A percentile compares a stretch with the other conserved stretches of the same genome.
These are phyloP conservation scores for Cynodonichthys magdalenae DNA, from an alignment of 2,797 vertebrate species.

Conservation along the genomic window DNA sequence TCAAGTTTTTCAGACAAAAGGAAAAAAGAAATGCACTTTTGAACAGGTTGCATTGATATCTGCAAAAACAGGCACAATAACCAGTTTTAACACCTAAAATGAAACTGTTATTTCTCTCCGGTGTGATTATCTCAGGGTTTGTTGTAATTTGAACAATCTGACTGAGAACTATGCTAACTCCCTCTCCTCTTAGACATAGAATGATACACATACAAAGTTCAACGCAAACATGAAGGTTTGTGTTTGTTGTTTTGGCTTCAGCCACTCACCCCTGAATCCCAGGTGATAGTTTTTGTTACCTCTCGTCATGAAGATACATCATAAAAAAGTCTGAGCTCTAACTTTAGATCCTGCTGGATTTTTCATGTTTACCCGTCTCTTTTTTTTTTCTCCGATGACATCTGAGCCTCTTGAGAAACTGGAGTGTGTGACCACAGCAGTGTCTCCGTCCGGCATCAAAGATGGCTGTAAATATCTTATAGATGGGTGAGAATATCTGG, in stretches of 20 bases:
- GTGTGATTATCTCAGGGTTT: too few relatives aligned
- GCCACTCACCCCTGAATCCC: constrained; percentile 50
- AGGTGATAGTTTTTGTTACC: constrained; percentile 76
- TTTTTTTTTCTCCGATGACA: constrained; percentile 70
- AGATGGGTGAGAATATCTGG: constrained; percentile 85
- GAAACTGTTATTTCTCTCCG: too few relatives aligned
- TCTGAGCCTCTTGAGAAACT: constrained; percentile 85
- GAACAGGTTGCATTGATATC: background rate
- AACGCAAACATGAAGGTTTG: constrained; percentile 3
- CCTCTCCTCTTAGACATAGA: too few relatives aligned
- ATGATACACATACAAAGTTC: too few relatives aligned
- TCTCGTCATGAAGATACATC: constrained; percentile 73
- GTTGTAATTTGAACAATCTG: too few relatives aligned
- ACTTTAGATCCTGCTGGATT: constrained; percentile 73
- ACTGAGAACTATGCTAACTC: too few relatives aligned
- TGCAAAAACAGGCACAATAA: too few relatives aligned
- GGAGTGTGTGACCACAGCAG: constrained; percentile 75
- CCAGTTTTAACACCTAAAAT: too few relatives aligned
- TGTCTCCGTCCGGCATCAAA: constrained; percentile 79
- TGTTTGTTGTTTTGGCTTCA: constrained; percentile 57
- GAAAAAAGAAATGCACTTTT: background rate
- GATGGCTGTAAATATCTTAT: constrained; percentile 86
- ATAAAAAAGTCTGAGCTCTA: constrained; percentile 66
- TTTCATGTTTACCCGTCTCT: constrained; percentile 83
- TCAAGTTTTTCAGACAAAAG: constrained; percentile 2